These are phyloP conservation scores for Cheilosia impressa DNA, from an alignment of 2,888 invertebrate species.

Conservation along the genomic window DNA sequence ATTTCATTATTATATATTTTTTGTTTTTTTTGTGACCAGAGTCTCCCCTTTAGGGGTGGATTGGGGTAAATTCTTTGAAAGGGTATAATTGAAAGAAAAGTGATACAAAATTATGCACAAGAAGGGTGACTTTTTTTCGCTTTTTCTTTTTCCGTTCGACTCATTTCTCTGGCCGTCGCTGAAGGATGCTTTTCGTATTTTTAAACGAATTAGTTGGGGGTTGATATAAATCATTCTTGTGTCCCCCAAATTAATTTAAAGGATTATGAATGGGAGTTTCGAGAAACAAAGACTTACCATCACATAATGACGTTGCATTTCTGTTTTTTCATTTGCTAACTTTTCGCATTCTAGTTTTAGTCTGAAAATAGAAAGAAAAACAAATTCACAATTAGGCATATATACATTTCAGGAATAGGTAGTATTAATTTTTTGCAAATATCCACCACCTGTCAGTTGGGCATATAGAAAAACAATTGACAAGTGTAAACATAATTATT, in stretches of 20 bases:
- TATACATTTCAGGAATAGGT: constrained; percentile 1
- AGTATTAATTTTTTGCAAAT: not conserved
- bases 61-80: constrained; percentile 59
- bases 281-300: constrained; percentile 90
- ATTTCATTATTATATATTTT: constrained; percentile 61
- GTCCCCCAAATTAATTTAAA: not conserved
- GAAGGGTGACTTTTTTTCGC: constrained; percentile 13
- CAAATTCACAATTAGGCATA: not conserved
- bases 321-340: constrained; percentile 97
- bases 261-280: not conserved
- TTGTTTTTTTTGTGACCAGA: not conserved
- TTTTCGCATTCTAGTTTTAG: constrained; percentile 99
- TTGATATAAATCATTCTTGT: not conserved
- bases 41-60: constrained; percentile 17
- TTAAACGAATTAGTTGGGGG: not conserved
- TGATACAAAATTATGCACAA: constrained; percentile 61
- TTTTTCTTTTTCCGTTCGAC: not conserved
- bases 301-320: constrained; percentile 99
- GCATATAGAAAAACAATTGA: constrained; percentile 3
- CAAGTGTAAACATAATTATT: constrained; percentile 52
- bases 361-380: constrained; percentile 86
- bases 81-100: constrained; percentile 73
- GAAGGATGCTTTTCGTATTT: not conserved
- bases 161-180: not conserved
- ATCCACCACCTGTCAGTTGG: constrained; percentile 3